Evolutionary conservation across 2,797 vertebrate species (phyloP), one percentile per base, ranked within the genome.

Genomic region (Neosilurus hyrtlii): DNA sequence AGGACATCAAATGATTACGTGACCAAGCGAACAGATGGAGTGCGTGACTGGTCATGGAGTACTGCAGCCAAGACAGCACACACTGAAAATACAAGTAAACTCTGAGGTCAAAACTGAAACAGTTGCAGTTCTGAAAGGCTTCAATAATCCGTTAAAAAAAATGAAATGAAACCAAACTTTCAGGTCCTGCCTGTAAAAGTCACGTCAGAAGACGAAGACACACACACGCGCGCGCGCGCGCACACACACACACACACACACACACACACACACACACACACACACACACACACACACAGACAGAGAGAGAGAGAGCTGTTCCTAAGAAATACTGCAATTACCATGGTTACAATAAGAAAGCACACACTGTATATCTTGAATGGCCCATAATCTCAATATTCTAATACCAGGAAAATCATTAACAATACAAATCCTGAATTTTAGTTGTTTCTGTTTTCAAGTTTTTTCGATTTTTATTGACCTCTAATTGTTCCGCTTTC

Each of bases 1-100:
- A n/a, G 30, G 6, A 61, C 22, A 30, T 30, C 30, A 9, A n/a
- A n/a, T 11, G 56, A 43, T 91, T 90, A 76, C 79, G 68, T 81
- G 83, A 65, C 68, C 35, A 9, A 26, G 76, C 61, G 77, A 63
- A 62, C 81, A 86, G 83, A 89, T 86, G 88, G 85, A 62, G 85
- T 65, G 83, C 30, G 59, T 80, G 71, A 61, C 72, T 49, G 66
- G 54, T 81, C 66, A 84, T 51, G 20, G 72, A 56, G 20, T 62
- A 52, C 54, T n/a, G 52, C 52, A 81, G 70, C 83, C 78, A 85
- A 79, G 8, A 5, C 59, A 79, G 49, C 24, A 11, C 56, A 81
- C 73, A 68, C 73, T 66, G 71, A 84, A 82, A 79, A 79, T 83
- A 80, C 74, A 14, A 76, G 18, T 16, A 85, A 80, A 71, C 63